These are phyloP conservation scores for Alces alces DNA, from an alignment of 2,113 vertebrate species.

Conservation along the genomic window DNA sequence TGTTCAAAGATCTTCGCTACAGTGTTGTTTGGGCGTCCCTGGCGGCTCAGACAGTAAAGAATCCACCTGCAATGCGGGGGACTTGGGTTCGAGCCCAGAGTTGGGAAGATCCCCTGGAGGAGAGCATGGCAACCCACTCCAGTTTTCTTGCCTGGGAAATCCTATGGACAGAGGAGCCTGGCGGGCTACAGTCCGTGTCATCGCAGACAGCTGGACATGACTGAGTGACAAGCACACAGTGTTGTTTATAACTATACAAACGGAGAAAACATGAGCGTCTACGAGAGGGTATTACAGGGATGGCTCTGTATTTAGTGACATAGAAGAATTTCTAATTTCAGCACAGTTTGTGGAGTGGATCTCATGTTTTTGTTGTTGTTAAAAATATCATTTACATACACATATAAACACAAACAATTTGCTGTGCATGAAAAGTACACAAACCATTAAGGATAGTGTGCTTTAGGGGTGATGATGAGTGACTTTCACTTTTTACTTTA, in stretches of 20 bases:
- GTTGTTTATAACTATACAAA: background rate
- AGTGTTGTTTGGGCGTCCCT: background rate
- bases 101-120: background rate
- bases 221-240: background rate
- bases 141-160: background rate
- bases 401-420: background rate
- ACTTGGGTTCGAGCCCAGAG: background rate
- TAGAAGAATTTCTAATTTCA: background rate
- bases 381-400: background rate
- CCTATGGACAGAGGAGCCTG: background rate
- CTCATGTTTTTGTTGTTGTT: background rate
- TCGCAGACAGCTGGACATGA: background rate
- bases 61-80: background rate
- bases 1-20: background rate
- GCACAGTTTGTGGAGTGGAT: background rate
- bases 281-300: background rate
- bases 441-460: fast-evolving
- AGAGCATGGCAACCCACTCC: background rate
- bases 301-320: too few relatives aligned
- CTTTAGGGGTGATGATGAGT: too few relatives aligned
- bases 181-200: background rate
- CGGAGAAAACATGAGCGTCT: background rate
- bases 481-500: background rate
- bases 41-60: background rate
- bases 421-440: background rate